phyloP scores from a whole-genome alignment of 2,797 vertebrate genomes.

The Furcifer pardalis region DNA sequence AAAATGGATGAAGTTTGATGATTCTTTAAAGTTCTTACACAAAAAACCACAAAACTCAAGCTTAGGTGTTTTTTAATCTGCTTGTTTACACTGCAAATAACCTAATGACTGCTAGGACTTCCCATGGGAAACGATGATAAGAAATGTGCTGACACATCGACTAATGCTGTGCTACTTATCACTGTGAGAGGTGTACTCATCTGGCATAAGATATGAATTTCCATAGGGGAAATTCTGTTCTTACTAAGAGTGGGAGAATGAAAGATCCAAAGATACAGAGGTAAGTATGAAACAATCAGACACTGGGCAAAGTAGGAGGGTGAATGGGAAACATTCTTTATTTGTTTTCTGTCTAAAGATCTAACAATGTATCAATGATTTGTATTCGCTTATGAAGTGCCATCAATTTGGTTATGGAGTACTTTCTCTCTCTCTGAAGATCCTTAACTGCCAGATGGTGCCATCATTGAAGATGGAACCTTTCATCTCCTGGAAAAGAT shows the following conservation, averaged over 20 bases:
- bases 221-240: background rate
- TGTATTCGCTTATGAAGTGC: background rate
- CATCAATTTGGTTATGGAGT: background rate
- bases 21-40: too few relatives aligned
- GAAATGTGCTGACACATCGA: background rate
- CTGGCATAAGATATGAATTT: background rate
- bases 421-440: background rate
- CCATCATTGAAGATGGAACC: background rate
- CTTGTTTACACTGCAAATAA: background rate
- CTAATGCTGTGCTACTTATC: background rate
- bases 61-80: background rate
- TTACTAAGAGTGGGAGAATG: background rate
- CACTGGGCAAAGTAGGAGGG: background rate
- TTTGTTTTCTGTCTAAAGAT: background rate
- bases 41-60: too few relatives aligned
- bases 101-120: too few relatives aligned
- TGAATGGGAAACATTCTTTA: background rate
- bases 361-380: background rate
- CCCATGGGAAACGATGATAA: background rate
- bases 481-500: background rate
- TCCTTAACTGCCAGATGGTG: conserved; percentile 7
- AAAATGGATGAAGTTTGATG: too few relatives aligned
- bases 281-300: background rate
- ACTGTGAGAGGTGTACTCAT: background rate
- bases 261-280: background rate